Evolutionary conservation across 2,888 invertebrate species (phyloP), one percentile per base, ranked within the genome.

Genomic region (Mimas tiliae): DNA sequence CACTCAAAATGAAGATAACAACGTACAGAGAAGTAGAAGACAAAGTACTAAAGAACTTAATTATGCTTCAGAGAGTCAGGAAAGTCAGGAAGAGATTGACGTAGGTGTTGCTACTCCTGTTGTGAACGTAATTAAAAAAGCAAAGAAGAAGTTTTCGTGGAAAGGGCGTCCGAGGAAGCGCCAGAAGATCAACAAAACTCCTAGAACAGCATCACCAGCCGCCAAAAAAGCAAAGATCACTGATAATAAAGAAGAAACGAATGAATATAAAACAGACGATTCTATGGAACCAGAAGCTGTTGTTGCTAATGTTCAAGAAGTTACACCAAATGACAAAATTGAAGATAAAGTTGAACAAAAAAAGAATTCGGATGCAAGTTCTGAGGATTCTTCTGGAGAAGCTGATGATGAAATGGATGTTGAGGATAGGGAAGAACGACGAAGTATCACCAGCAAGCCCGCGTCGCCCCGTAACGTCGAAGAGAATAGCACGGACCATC

Each of bases 351-450:
- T 73, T 0, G 83, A 83, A 47, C 85, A 87, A 27, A 91, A 88
- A 70, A 87, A 91, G 72, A 86, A 88, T 72, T 93, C 94, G 0
- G 94, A 94, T 50, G 95, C 91, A 47, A 93, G 90, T 73, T 93
- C 93, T 0, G 95, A 95, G 80, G 95, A 95, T 80, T 95, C 95
- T 0, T 95, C 95, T 8, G 95, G 95, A 0, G 95, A 95, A 80
- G 95, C 95, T 34, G 95, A 95, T 76, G 95, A 95, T 81, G 95
- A 95, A 81, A 95, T 95, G 95, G 95, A 95, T 72, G 94, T 95
- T 47, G 95, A 95, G 67, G 95, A 95, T 79, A 86, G 93, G 6
- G 94, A 94, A 51, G 91, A 94, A 62, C 83, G 81, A 65, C 83
- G 81, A 48, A 90, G 87, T 65, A 83, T 88, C 65, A 83, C 87